Evolutionary conservation across 2,113 vertebrate species (phyloP).

Genomic region (Ursus arctos): DNA sequence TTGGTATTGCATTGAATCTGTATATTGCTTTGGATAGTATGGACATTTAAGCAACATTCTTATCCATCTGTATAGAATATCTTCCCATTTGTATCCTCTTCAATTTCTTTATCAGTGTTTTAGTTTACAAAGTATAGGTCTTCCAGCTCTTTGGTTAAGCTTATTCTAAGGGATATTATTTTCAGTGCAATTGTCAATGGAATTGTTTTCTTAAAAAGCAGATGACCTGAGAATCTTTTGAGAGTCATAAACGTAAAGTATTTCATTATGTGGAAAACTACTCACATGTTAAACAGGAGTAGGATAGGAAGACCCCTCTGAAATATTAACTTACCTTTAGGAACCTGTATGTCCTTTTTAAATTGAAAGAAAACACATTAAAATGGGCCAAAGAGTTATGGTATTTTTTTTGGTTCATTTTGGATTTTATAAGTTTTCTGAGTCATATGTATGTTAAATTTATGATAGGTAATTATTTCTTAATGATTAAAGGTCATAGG

Average conservation of each 20-base stretch:
- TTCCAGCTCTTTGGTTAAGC: neutral
- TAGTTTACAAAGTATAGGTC: neutral
- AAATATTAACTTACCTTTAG: neutral
- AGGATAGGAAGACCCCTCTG: neutral
- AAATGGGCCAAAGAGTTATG: neutral
- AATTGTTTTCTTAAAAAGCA: neutral
- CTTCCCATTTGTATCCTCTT: neutral
- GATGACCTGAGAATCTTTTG: neutral
- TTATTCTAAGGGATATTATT: neutral
- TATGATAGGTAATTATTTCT: neutral
- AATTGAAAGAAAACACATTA: neutral
- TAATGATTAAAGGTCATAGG: neutral
- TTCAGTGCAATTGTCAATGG: neutral
- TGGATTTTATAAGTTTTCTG: neutral
- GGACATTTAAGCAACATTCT: neutral
- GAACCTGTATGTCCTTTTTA: neutral
- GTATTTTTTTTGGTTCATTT: conserved; percentile 26
- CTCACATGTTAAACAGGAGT: neutral
- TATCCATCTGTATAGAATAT: neutral
- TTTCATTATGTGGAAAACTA: neutral
- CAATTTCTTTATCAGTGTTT: neutral
- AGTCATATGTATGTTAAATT: neutral
- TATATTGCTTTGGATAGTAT: neutral
- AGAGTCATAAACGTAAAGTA: neutral
- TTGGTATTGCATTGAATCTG: neutral